Base-by-base conservation (phyloP, 2,888 invertebrate species). In the Eledone cirrhosa region DNA sequence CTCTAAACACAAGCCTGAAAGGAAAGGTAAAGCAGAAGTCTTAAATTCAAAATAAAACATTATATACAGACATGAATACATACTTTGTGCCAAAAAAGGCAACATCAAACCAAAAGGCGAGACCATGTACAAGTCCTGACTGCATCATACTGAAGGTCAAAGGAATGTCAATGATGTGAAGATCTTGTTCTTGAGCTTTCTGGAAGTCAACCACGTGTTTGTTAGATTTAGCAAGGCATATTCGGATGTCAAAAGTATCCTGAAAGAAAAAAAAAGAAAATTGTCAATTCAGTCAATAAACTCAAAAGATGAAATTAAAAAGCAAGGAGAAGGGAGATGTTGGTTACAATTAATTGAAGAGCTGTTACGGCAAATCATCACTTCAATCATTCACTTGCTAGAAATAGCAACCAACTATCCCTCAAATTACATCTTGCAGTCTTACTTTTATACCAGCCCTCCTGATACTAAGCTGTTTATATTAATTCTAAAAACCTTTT, bases 21-120 rank as follows among this genome's bases (percentile, higher is more conserved):
- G 8, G 11, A 41, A 41, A 41, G 5, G 5, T 11, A 41, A 41
- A 41, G 41, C 41, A 41, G 41, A 41, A 41, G 11, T 41, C 41
- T 41, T 41, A 41, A 41, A 41, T n/a, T 8, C 41, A 41, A 41
- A 11, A 41, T 11, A 41, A 5, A 41, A 5, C 11, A 41, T 8
- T 41, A 5, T 41, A 41, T 41, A 41, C 5, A 33, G 63, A 80
- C 29, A 22, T 19, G 7, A 65, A 19, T 53, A 86, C 89, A 88
- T 86, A 92, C 91, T 86, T 88, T 77, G 88, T 85, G 59, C 99
- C 98, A 80, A 95, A 94, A 92, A 99, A 99, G 83, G 98, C 95
- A 33, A 99, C 98, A 92, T 99, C 98, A 91, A 99, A 99, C 99
- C 99, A 99, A 92, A 99, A 99, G 27, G 99, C 99, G 83, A 99